Percentiles rank a stretch among this genome's conserved stretches.
Evolutionary conservation across 2,888 invertebrate genomes (phyloP).

Genomic region (Drosophila subsilvestris): DNA sequence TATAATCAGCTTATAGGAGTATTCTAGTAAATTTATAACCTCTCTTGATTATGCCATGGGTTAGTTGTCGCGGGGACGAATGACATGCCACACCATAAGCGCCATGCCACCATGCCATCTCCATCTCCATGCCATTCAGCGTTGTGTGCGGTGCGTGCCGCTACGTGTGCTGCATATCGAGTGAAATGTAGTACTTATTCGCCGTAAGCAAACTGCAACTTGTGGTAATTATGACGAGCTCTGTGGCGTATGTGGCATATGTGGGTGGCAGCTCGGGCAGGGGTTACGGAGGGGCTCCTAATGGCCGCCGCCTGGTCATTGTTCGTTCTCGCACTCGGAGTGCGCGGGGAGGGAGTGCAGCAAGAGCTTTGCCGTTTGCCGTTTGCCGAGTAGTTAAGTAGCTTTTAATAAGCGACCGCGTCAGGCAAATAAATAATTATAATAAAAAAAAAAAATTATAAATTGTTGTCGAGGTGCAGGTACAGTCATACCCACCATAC

Average conservation of each 20-base stretch:
- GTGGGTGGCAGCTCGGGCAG: neutral
- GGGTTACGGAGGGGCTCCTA: slow-evolving; percentile 30
- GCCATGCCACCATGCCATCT: slow-evolving; percentile 16
- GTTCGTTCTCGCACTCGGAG: slow-evolving; percentile 45
- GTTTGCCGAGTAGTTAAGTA: slow-evolving; percentile 45
- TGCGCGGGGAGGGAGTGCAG: neutral
- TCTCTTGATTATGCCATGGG: slow-evolving; percentile 50
- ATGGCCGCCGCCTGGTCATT: slow-evolving; percentile 48
- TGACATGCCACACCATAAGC: slow-evolving; percentile 42
- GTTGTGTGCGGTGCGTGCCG: slow-evolving; percentile 39
- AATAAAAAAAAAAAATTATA: slow-evolving; percentile 70
- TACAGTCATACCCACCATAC: neutral
- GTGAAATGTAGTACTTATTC: slow-evolving; percentile 13
- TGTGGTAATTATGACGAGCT: slow-evolving; percentile 51
- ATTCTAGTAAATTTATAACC: slow-evolving; percentile 58
- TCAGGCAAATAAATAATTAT: slow-evolving; percentile 75
- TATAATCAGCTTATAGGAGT: slow-evolving; percentile 66
- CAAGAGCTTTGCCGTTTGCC: neutral
- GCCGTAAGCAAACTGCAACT: slow-evolving; percentile 34
- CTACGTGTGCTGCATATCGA: slow-evolving; percentile 47
- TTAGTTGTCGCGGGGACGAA: slow-evolving; percentile 44
- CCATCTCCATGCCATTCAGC: neutral
- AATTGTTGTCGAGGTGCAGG: slow-evolving; percentile 44
- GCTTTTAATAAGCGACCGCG: slow-evolving; percentile 66
- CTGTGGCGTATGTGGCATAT: neutral